Base-by-base conservation (phyloP, 2,113 vertebrate genomes). In the Aegypius monachus region DNA sequence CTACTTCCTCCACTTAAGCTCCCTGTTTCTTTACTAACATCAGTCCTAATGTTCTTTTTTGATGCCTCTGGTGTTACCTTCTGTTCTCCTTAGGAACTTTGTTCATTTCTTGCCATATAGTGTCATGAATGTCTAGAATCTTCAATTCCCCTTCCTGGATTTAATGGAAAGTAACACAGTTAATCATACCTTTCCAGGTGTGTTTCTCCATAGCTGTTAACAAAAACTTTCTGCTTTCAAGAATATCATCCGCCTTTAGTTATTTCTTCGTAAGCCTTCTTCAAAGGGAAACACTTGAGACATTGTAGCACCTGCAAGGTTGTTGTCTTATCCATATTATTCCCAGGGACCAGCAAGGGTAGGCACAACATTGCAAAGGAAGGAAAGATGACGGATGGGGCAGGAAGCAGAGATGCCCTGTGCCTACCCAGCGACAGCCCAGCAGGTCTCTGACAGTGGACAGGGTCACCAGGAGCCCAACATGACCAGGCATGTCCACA, bases 161-260 rank as follows among this genome's bases (percentile, higher is more conserved):
- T 96, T 94, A 59, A 61, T 56, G 45, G 55, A 56, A 92, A 52
- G 47, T 47, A 70, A n/a, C 34, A n/a, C 55, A 59, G 58, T 63
- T 95, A 95, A 91, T 91, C 36, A 27, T 71, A 68, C 45, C 34
- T 74, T 50, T 86, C 45, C 79, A 92, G 56, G 48, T 94, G 17
- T 78, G 50, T 83, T 90, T 92, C 92, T 11, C 3, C 21, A 88
- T 8, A 90, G 38, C 31, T 79, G 31, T 53, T 72, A 66, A 34
- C 11, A 89, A 91, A 95, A 94, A 31, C 18, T 21, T 96, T 86
- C 56, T 72, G 82, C 38, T 68, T 50, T 91, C 40, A 93, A 82
- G 66, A 92, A 84, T 43, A 81, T 94, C 9, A 48, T 83, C 68
- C 56, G 17, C 17, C 34, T 92, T 19, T 70, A 93, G 53, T 90